Percentiles rank a stretch among this genome's conserved stretches.
phyloP scores from a whole-genome alignment of 2,113 vertebrate genomes.

The Salvelinus fontinalis region DNA sequence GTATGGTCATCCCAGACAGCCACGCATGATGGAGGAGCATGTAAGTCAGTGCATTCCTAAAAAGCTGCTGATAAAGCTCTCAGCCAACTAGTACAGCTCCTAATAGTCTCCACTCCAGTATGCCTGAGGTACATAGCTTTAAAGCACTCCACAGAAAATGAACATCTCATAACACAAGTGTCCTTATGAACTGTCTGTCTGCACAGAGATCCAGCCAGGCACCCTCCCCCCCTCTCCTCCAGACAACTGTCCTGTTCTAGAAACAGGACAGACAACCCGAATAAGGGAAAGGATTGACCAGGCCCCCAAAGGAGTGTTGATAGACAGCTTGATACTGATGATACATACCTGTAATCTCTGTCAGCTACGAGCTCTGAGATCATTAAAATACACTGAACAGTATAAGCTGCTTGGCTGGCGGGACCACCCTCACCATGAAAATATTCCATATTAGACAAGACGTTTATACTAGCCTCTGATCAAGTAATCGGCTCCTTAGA shows the following conservation, averaged over 20 bases:
- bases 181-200: constrained; percentile 10
- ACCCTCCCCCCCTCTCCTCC: constrained; percentile 4
- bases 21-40: constrained; percentile 29
- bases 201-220: constrained; percentile 4
- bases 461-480: constrained; percentile 27
- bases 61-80: constrained; percentile 31
- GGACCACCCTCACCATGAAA: constrained; percentile 33
- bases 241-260: constrained; percentile 20
- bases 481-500: constrained; percentile 29
- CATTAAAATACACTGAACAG: neutral
- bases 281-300: neutral
- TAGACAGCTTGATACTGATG: too few relatives aligned
- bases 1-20: constrained; percentile 7
- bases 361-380: too few relatives aligned
- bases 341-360: too few relatives aligned
- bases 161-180: constrained; percentile 27
- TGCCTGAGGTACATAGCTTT: constrained; percentile 15
- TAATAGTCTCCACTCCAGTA: constrained; percentile 26
- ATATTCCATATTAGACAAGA: constrained; percentile 29
- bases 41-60: constrained; percentile 41
- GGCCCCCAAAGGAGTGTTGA: neutral
- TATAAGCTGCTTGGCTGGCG: neutral
- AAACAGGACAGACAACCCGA: neutral
- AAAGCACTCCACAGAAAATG: neutral
- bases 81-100: constrained; percentile 45